These are phyloP conservation scores for Falcaria lacertinaria DNA, from an alignment of 2,888 invertebrate species.

Conservation along the genomic window DNA sequence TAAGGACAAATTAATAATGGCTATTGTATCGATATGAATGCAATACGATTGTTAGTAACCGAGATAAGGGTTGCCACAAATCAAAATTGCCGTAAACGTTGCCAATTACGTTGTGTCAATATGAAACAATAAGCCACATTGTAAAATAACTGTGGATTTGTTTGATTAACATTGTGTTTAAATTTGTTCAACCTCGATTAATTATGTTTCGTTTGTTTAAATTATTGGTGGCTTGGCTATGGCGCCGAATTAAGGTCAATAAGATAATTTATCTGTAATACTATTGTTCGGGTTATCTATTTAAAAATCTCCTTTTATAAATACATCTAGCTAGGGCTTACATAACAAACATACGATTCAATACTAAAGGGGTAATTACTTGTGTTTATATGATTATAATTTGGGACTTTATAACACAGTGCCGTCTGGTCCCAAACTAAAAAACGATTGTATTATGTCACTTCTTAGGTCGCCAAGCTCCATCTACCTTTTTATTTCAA, in stretches of 20 bases:
- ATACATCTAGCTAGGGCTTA: too few species aligned
- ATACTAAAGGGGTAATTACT: too few species aligned
- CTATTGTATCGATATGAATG: background rate
- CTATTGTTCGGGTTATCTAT: background rate
- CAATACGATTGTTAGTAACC: background rate
- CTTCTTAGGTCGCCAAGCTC: too few species aligned
- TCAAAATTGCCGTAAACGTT: too few species aligned
- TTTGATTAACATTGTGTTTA: background rate
- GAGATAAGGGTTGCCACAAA: background rate
- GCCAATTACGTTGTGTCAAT: background rate
- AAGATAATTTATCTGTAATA: background rate
- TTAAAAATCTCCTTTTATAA: too few species aligned
- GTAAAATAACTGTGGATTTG: background rate
- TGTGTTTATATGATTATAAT: too few species aligned
- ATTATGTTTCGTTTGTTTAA: background rate
- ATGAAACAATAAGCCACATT: background rate
- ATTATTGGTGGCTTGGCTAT: background rate
- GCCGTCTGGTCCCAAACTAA: too few species aligned
- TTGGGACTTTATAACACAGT: too few species aligned
- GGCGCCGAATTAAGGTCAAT: background rate
- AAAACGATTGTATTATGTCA: too few species aligned
- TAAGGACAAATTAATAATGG: background rate
- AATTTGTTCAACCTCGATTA: background rate
- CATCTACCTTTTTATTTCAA: too few species aligned
- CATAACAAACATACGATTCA: too few species aligned